Conservation (phyloP, 1,140 invertebrate species). For the Drosophila nigrodunni region DNA sequence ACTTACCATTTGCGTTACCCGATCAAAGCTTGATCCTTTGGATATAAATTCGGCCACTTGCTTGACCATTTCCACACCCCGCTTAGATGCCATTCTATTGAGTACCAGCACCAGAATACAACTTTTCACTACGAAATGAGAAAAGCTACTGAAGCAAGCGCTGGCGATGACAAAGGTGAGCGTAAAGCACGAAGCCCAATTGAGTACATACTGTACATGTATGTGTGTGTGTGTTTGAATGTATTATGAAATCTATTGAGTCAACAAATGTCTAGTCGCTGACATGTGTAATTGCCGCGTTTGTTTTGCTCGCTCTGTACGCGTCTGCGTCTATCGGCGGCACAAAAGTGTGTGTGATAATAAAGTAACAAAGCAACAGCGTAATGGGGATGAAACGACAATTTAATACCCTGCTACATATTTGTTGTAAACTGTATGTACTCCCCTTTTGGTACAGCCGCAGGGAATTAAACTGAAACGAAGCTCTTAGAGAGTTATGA, state of each 20-base stretch:
- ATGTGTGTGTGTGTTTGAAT: slow-evolving; percentile 12
- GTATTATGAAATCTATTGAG: slow-evolving; percentile 16
- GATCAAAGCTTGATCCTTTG: slow-evolving; percentile 83
- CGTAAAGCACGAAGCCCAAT: not conserved
- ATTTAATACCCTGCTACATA: too few species aligned
- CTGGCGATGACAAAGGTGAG: slow-evolving; percentile 43
- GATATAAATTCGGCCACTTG: slow-evolving; percentile 64
- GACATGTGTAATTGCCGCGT: slow-evolving; percentile 29
- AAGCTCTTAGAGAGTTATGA: too few species aligned
- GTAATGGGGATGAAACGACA: too few species aligned
- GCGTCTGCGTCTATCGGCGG: slow-evolving; percentile 37
- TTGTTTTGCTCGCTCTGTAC: slow-evolving; percentile 67
- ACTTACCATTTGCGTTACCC: slow-evolving; percentile 85
- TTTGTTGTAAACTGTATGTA: too few species aligned
- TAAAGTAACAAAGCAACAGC: not conserved
- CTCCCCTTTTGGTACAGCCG: too few species aligned
- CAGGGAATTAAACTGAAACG: too few species aligned
- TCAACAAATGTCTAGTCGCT: slow-evolving; percentile 6
- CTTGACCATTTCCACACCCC: slow-evolving; percentile 80
- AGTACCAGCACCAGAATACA: not conserved
- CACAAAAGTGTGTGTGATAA: slow-evolving; percentile 5
- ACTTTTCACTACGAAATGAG: slow-evolving; percentile 51
- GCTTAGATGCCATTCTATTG: slow-evolving; percentile 61
- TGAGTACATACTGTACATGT: not conserved
- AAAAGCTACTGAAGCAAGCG: slow-evolving; percentile 44